Conservation (phyloP, 2,888 invertebrate genomes). For the Heliconius ethilla region DNA sequence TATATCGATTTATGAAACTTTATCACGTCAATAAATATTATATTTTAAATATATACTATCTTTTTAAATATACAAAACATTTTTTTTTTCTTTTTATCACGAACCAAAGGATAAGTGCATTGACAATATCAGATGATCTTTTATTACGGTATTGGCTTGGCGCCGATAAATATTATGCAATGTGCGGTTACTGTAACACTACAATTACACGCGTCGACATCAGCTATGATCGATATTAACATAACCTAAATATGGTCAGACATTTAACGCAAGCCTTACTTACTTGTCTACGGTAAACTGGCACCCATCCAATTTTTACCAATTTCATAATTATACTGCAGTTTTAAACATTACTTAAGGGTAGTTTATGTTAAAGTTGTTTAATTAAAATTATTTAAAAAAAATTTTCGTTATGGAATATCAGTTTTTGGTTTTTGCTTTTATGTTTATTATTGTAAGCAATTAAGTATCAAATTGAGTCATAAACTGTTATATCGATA, state of each 20-base stretch:
- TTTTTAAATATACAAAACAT: background rate
- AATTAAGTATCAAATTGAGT: background rate
- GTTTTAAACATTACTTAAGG: background rate
- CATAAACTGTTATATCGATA: background rate
- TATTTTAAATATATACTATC: background rate
- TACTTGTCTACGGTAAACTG: slow-evolving; percentile 4
- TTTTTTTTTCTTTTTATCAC: background rate
- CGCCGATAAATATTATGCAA: slow-evolving; percentile 11
- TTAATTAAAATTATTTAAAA: background rate
- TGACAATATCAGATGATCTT: background rate
- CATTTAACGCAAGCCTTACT: slow-evolving; percentile 19
- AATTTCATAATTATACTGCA: slow-evolving; percentile 7
- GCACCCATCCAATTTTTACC: slow-evolving; percentile 4
- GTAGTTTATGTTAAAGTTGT: background rate
- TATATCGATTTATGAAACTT: too few relatives aligned
- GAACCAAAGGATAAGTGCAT: background rate
- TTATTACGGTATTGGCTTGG: background rate
- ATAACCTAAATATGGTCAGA: slow-evolving; percentile 27
- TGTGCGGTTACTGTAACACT: slow-evolving; percentile 13
- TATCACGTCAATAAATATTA: background rate
- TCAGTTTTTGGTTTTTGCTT: background rate
- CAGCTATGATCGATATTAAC: slow-evolving; percentile 19
- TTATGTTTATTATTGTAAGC: background rate
- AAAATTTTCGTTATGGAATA: background rate
- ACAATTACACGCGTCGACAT: slow-evolving; percentile 22